phyloP scores from a whole-genome alignment of 1,140 invertebrate species.

The Brachionus asplanchnoidis region DNA sequence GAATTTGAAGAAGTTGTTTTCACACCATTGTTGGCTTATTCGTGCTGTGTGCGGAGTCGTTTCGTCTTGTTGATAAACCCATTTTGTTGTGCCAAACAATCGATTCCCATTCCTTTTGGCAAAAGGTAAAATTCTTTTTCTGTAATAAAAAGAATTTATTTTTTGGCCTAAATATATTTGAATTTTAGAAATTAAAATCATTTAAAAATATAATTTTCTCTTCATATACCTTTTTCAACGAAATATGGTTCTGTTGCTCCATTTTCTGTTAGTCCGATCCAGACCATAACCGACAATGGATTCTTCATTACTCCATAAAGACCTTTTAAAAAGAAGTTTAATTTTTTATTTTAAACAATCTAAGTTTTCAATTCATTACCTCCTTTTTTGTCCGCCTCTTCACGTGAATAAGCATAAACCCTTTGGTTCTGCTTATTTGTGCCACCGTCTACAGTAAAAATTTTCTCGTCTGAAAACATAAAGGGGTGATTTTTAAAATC shows the following conservation, averaged over 20 bases:
- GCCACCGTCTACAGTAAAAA: background rate
- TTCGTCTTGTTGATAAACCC: background rate
- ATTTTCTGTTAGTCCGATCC: background rate
- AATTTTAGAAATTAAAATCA: background rate
- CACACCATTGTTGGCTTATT: background rate
- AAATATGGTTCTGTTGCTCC: background rate
- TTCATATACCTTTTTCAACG: background rate
- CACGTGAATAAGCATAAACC: background rate
- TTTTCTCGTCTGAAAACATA: background rate
- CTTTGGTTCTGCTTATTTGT: background rate
- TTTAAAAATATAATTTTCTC: background rate
- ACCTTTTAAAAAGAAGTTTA: background rate
- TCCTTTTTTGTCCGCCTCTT: background rate
- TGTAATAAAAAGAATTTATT: background rate
- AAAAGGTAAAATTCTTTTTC: background rate
- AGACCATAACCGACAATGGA: background rate
- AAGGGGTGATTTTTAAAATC: background rate
- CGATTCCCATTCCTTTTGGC: background rate
- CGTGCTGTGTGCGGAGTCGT: background rate
- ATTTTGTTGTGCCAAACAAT: background rate
- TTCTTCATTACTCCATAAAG: background rate
- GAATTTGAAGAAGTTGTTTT: background rate
- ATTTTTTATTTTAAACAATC: background rate
- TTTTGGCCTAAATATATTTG: background rate
- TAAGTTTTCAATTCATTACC: background rate